These are phyloP conservation scores for Pachycephala philippinensis DNA, from an alignment of 2,113 vertebrate genomes.

Conservation along the genomic window DNA sequence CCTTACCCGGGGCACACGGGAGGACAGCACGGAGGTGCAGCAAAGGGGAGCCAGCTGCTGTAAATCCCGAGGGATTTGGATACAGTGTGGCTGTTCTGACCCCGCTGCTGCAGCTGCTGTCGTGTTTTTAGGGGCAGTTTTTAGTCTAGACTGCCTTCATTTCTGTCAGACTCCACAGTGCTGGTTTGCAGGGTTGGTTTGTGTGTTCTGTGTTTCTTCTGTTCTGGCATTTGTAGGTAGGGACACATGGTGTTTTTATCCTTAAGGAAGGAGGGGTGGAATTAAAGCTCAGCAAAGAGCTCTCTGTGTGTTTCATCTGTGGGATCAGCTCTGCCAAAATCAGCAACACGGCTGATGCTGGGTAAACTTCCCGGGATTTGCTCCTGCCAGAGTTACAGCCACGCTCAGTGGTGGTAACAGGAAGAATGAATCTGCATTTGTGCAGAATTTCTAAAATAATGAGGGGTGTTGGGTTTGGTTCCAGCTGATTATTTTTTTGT, in stretches of 20 bases:
- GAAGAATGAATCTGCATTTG: background rate
- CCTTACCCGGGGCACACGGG: accelerated
- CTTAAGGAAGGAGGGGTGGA: background rate
- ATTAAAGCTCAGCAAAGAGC: background rate
- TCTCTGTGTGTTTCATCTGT: background rate
- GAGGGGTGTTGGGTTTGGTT: background rate
- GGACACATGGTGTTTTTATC: background rate
- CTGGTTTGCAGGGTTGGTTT: background rate
- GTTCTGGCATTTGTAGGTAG: background rate
- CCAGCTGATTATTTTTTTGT: background rate
- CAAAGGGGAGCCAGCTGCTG: background rate
- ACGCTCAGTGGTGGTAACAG: background rate
- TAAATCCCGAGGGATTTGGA: background rate
- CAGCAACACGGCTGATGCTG: accelerated
- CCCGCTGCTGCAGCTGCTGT: accelerated
- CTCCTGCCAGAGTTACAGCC: background rate
- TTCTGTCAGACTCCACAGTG: background rate
- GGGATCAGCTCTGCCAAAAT: background rate
- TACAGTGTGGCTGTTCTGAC: background rate
- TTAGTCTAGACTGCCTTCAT: background rate
- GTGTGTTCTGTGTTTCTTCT: background rate
- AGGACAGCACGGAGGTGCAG: background rate
- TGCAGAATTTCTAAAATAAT: background rate
- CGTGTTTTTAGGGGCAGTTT: background rate
- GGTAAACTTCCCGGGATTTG: background rate